Evolutionary conservation across 1,140 invertebrate genomes (phyloP), one percentile per base, ranked within the genome.

Genomic region (Papilio glaucus): DNA sequence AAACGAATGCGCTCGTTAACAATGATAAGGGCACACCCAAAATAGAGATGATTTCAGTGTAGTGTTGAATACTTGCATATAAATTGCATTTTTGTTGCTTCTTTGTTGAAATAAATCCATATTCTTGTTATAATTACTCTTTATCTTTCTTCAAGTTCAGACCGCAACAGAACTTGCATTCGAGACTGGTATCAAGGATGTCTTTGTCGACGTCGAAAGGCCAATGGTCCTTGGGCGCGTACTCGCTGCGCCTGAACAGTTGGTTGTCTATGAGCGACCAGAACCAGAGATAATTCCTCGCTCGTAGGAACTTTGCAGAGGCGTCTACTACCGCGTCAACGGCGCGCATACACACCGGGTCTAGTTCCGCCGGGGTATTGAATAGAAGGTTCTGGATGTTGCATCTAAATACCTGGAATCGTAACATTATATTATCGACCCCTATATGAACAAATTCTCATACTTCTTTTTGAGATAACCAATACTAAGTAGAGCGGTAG

Each of bases 331-430:
- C 82, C 0, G 89, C 89, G 0, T 78, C 72, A 2, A 92, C 71
- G 0, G 89, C 90, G 0, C 85, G 76, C n/a, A 76, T 74, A 39
- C 83, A 82, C 0, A 87, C 84, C 0, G 82, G 79, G 67, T 91
- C 89, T 6, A 76, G 71, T 10, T 83, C 74, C 24, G 74, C 76
- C 5, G 74, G 62, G 0, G 76, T 82, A 69, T 91, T 90, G 69
- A 89, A 89, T 10, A 70, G 73, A 0, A 92, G 78, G 45, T 91
- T 84, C 15, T 81, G 76, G 33, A 89, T 83, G 60, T 89, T 89
- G 70, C 90, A 92, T 29, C 87, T 82, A 60, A 91, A 92, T 15
- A 92, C 77, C 90, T 90, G 75, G 4, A 74, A 70, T 37, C 18
- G 60, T 4, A 67, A 10, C n/a, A n/a, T n/a, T 5, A 38, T 33